A percentile compares a stretch with the other conserved stretches of the same genome.
Evolutionary conservation across 1,140 invertebrate species (phyloP).

Genomic region (Drosophila subobscura): DNA sequence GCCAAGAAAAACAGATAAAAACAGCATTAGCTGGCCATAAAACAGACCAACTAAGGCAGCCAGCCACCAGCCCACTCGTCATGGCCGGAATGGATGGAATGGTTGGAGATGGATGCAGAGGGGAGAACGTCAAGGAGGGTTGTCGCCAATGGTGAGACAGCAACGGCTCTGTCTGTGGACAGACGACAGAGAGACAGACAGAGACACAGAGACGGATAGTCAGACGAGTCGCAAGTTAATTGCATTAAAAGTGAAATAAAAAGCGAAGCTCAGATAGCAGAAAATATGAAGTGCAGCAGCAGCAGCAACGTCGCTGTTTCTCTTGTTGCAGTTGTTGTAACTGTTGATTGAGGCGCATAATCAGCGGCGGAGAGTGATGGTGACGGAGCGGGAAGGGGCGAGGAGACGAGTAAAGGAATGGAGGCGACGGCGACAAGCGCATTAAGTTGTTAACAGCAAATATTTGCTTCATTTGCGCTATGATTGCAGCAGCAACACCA

Average conservation of each 20-base stretch:
- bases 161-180: slow-evolving; percentile 45
- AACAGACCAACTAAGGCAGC: slow-evolving; percentile 60
- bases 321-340: slow-evolving; percentile 26
- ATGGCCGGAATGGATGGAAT: slow-evolving; percentile 11
- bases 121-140: not conserved
- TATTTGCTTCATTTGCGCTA: slow-evolving; percentile 80
- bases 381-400: not conserved
- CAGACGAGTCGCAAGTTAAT: slow-evolving; percentile 80
- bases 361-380: slow-evolving; percentile 42
- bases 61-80: slow-evolving; percentile 35
- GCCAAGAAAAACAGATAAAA: slow-evolving; percentile 80
- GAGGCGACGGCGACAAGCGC: slow-evolving; percentile 59
- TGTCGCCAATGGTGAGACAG: slow-evolving; percentile 54
- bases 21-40: slow-evolving; percentile 75
- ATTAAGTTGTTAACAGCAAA: slow-evolving; percentile 82
- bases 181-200: slow-evolving; percentile 8
- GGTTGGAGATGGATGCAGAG: not conserved
- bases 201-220: slow-evolving; percentile 56
- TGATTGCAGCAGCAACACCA: slow-evolving; percentile 57
- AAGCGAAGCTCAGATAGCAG: slow-evolving; percentile 79
- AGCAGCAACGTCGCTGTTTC: slow-evolving; percentile 38
- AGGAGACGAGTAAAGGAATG: no score
- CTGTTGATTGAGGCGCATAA: slow-evolving; percentile 79
- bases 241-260: slow-evolving; percentile 82
- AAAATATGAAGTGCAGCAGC: slow-evolving; percentile 76